Conservation (phyloP, 2,797 vertebrate species). For the Xiphorhynchus erythropygius region DNA sequence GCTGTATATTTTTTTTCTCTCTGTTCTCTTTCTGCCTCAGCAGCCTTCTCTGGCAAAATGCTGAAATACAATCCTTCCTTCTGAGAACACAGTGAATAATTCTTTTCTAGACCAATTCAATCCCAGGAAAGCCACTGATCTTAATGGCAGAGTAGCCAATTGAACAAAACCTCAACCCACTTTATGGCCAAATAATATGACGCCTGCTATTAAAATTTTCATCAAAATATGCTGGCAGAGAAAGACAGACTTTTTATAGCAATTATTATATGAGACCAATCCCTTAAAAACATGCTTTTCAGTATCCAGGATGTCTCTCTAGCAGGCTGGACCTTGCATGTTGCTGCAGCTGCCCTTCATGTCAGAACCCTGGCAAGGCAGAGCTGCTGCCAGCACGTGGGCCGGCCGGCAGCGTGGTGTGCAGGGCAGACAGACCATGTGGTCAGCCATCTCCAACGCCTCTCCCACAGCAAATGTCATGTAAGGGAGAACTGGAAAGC, state of each 20-base stretch:
- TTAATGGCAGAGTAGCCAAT: neutral
- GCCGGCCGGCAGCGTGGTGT: neutral
- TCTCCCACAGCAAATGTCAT: neutral
- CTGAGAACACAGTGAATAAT: constrained; percentile 4
- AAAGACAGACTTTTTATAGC: neutral
- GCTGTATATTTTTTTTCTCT: neutral
- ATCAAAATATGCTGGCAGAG: neutral
- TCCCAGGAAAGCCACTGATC: neutral
- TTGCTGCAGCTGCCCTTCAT: neutral
- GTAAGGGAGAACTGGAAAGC: neutral
- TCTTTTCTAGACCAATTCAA: constrained; percentile 6
- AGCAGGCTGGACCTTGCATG: neutral
- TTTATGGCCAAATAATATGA: neutral
- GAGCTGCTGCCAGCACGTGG: neutral
- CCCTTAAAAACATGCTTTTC: neutral
- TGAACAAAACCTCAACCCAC: neutral
- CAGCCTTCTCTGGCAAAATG: neutral
- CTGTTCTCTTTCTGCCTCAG: neutral
- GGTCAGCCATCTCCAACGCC: neutral
- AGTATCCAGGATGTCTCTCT: neutral
- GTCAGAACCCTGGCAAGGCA: neutral
- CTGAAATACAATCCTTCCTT: neutral
- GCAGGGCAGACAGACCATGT: neutral
- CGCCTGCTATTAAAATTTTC: neutral
- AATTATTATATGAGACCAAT: neutral